A percentile compares a stretch with the other conserved stretches of the same genome.
Evolutionary conservation across 2,888 invertebrate species (phyloP).

Genomic region (Brachynemurus nebulosus): DNA sequence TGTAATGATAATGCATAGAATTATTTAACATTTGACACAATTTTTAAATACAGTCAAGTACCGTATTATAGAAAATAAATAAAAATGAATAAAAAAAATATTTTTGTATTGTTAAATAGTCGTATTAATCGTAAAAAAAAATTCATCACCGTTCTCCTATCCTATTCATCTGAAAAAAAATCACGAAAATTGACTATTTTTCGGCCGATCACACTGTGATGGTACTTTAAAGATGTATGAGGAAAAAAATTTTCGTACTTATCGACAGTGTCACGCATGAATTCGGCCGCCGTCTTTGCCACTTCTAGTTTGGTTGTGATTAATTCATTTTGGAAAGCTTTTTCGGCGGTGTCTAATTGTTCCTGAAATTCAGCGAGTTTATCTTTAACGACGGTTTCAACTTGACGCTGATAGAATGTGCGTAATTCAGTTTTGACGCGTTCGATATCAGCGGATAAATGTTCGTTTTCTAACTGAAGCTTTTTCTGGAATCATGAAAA

Average conservation of each 20-base stretch:
- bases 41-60: too few species aligned
- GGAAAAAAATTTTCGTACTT: conserved; percentile 31
- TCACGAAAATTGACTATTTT: too few species aligned
- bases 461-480: conserved; percentile 29
- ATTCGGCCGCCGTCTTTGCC: conserved; percentile 55
- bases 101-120: too few species aligned
- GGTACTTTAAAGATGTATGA: too few species aligned
- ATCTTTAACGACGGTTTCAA: conserved; percentile 60
- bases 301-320: conserved; percentile 48
- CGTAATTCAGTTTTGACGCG: conserved; percentile 53
- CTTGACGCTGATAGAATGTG: conserved; percentile 64
- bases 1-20: too few species aligned
- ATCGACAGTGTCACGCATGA: conserved; percentile 55
- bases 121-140: too few species aligned
- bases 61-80: too few species aligned
- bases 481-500: conserved; percentile 26
- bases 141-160: too few species aligned
- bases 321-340: conserved; percentile 42
- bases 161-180: too few species aligned
- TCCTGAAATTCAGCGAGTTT: conserved; percentile 65
- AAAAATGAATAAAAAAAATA: too few species aligned
- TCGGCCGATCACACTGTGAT: too few species aligned
- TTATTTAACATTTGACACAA: too few species aligned
- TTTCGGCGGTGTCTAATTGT: conserved; percentile 57
- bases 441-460: conserved; percentile 40